phyloP scores from a whole-genome alignment of 2,888 invertebrate genomes.

The Xiphydria camelus region DNA sequence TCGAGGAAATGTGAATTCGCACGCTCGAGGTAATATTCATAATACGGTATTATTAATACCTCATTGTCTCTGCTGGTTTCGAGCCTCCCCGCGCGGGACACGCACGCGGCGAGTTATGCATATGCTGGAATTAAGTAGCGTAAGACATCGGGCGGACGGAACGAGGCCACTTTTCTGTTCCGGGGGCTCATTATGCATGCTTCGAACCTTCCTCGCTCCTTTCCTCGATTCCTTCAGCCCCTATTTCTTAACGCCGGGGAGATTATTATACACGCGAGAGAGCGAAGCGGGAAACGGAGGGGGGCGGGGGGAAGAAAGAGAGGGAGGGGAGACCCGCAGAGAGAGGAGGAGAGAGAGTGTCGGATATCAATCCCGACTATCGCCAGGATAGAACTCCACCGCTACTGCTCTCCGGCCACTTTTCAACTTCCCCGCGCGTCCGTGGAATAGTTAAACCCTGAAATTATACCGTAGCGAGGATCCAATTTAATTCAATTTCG shows the following conservation, averaged over 20 bases:
- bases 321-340: constrained; percentile 25
- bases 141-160: constrained; percentile 3
- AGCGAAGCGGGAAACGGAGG: constrained; percentile 22
- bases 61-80: constrained; percentile 44
- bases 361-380: too few species aligned
- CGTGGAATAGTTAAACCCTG: too few species aligned
- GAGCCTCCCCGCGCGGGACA: background rate
- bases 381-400: too few species aligned
- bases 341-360: constrained; percentile 22
- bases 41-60: constrained; percentile 50
- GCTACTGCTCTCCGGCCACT: too few species aligned
- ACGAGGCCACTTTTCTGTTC: constrained; percentile 3
- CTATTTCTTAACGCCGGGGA: too few species aligned
- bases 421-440: too few species aligned
- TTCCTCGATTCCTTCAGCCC: constrained; percentile 15
- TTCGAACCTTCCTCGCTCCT: constrained; percentile 20
- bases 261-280: too few species aligned
- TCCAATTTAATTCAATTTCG: too few species aligned
- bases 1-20: constrained; percentile 51
- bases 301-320: constrained; percentile 20
- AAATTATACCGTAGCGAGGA: too few species aligned
- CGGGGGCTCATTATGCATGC: constrained; percentile 7
- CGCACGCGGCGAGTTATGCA: background rate
- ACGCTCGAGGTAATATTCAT: constrained; percentile 55
- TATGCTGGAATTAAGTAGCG: constrained; percentile 1